phyloP scores from a whole-genome alignment of 2,797 vertebrate species.

The Dromococcyx pavoninus region DNA sequence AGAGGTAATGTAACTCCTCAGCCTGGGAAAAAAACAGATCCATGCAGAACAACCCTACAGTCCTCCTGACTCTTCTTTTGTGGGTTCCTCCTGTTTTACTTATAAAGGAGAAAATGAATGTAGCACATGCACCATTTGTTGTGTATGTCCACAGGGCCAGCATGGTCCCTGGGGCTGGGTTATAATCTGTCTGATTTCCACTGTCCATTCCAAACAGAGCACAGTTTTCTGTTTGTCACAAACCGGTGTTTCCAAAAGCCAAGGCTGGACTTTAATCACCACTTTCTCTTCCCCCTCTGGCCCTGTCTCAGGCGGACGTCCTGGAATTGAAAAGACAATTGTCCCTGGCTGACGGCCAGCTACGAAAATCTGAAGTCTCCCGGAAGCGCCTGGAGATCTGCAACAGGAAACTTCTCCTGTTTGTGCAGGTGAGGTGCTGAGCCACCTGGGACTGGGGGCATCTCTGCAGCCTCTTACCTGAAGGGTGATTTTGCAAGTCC shows the following conservation, averaged over 20 bases:
- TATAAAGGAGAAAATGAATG: not conserved
- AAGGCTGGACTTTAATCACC: not conserved
- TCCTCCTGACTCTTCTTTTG: not conserved
- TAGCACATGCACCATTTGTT: not conserved
- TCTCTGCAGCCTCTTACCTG: not conserved
- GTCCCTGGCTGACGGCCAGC: slow-evolving; percentile 77
- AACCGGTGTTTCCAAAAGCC: not conserved
- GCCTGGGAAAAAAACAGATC: not conserved
- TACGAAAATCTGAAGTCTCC: slow-evolving; percentile 84
- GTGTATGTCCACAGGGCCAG: not conserved
- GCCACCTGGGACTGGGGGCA: not conserved
- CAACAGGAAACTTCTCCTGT: slow-evolving; percentile 87
- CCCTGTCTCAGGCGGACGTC: slow-evolving; percentile 49
- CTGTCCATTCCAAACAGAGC: not conserved
- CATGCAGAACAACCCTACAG: not conserved
- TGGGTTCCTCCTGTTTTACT: not conserved
- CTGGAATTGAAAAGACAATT: slow-evolving; percentile 81
- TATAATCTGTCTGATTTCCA: not conserved
- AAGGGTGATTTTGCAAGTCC: not conserved
- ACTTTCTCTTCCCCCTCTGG: not conserved
- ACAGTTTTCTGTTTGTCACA: not conserved
- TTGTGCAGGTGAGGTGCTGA: slow-evolving; percentile 81
- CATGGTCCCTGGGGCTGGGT: rapidly evolving
- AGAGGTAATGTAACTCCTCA: slow-evolving; percentile 35
- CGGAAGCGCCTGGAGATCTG: slow-evolving; percentile 87